phyloP scores from a whole-genome alignment of 2,888 invertebrate species.

The Ennomos erosarius region DNA sequence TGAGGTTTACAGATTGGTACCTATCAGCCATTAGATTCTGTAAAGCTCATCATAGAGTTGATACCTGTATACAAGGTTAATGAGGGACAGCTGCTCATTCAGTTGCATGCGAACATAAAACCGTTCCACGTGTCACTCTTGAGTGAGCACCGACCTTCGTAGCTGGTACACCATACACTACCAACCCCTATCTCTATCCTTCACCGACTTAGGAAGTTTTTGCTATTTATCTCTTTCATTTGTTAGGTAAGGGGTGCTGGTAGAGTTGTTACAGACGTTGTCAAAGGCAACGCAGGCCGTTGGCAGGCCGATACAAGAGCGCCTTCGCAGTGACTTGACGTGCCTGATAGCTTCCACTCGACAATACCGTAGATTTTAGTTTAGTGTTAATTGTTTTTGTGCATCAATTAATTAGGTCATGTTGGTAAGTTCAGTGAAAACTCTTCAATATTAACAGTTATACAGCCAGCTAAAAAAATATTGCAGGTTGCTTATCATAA shows the following conservation, averaged over 20 bases:
- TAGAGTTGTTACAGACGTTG: slow-evolving; percentile 79
- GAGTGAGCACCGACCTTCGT: slow-evolving; percentile 72
- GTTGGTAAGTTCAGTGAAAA: slow-evolving; percentile 35
- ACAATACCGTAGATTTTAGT: slow-evolving; percentile 55
- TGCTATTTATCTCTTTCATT: slow-evolving; percentile 60
- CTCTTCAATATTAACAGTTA: neutral
- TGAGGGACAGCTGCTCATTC: slow-evolving; percentile 66
- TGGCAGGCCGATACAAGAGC: slow-evolving; percentile 71
- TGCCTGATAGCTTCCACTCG: slow-evolving; percentile 62
- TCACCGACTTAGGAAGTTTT: slow-evolving; percentile 46
- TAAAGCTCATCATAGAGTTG: slow-evolving; percentile 5
- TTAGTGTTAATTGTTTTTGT: slow-evolving; percentile 8
- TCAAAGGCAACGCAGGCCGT: slow-evolving; percentile 65
- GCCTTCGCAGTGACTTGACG: slow-evolving; percentile 65
- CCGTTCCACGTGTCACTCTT: slow-evolving; percentile 72
- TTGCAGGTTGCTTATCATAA: too few species aligned
- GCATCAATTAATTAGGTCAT: slow-evolving; percentile 7
- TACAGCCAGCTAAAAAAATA: neutral
- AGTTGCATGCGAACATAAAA: slow-evolving; percentile 55
- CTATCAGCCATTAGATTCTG: neutral
- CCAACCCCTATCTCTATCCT: slow-evolving; percentile 67
- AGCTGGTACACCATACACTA: slow-evolving; percentile 62
- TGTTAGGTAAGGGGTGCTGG: slow-evolving; percentile 68
- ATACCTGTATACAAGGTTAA: slow-evolving; percentile 26
- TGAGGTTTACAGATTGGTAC: neutral